Evolutionary conservation across 2,113 vertebrate species (phyloP), one percentile per base, ranked within the genome.

Genomic region (Eidolon helvum): DNA sequence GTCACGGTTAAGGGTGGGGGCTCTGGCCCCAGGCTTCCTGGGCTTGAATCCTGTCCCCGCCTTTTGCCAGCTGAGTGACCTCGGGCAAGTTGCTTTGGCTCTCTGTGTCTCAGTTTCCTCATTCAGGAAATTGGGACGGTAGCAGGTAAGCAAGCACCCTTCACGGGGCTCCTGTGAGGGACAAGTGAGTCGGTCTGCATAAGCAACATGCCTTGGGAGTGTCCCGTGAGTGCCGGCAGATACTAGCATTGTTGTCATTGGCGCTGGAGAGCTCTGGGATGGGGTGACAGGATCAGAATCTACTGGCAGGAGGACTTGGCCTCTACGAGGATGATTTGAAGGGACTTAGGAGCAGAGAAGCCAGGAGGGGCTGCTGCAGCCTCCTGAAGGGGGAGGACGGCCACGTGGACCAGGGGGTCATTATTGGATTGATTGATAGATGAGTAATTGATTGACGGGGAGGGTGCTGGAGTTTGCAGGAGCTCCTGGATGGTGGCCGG

Each of bases 191-290:
- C n/a, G 18, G 87, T 50, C 15, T 50, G 48, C 10, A 45, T 30
- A 35, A 35, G 33, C 28, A 9, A 77, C 26, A 11, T 4, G 1
- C 59, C 10, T 1, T 7, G 63, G 69, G 18, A 18, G 10, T 10
- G 38, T 45, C 57, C 16, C 2, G 0, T 14, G 33, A 82, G 48
- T 19, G 68, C 57, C 57, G 57, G 89, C 0, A 0, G 26, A 0
- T 19, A 2, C 0, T 15, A 1, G 24, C 40, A 4, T 3, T 30
- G 59, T 1, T 43, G 35, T 26, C 40, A 10, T 4, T 45, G 48
- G 14, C 33, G 30, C 0, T 45, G 63, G 80, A 28, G 80, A 21
- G 43, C 5, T 63, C 43, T 50, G 53, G 28, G 55, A 7, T 2
- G 26, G 35, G 24, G 16, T 30, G 45, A 35, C 66, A 24, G 26